These are phyloP conservation scores for Baccha elongata DNA, from an alignment of 2,888 invertebrate genomes.

Conservation along the genomic window DNA sequence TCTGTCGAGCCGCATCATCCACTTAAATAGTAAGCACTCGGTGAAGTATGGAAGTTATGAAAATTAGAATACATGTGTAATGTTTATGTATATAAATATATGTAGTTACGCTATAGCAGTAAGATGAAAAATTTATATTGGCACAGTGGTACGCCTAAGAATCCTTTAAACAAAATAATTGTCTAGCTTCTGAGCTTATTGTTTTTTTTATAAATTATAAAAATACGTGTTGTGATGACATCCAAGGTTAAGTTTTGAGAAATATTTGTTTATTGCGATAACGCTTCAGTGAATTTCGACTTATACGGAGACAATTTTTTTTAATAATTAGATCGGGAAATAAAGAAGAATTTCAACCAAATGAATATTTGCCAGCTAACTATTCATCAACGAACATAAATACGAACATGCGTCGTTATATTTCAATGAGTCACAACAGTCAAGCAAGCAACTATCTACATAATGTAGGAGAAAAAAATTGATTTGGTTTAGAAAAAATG, in stretches of 20 bases:
- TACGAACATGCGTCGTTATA: too few species aligned
- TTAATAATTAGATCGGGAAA: not conserved
- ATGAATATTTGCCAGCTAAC: too few species aligned
- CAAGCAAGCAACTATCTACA: too few species aligned
- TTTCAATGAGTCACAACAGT: too few species aligned
- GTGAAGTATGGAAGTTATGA: conserved; percentile 56
- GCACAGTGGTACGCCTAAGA: not conserved
- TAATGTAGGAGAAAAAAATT: too few species aligned
- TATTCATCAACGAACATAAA: too few species aligned
- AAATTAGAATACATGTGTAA: conserved; percentile 46
- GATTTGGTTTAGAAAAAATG: too few species aligned
- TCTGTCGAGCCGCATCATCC: conserved; percentile 17
- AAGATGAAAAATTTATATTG: conserved; percentile 21
- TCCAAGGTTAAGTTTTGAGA: not conserved
- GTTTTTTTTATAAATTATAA: not conserved
- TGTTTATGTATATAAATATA: too few species aligned
- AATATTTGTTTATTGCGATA: not conserved
- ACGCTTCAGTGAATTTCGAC: conserved; percentile 5
- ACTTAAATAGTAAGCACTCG: conserved; percentile 33
- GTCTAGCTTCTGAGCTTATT: not conserved
- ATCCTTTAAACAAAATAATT: not conserved
- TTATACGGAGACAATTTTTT: not conserved
- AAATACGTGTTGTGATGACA: conserved; percentile 1
- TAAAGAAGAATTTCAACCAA: too few species aligned
- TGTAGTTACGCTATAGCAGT: conserved; percentile 36